Conservation (phyloP, 1,140 invertebrate genomes). For the Coenobita brevimanus region DNA sequence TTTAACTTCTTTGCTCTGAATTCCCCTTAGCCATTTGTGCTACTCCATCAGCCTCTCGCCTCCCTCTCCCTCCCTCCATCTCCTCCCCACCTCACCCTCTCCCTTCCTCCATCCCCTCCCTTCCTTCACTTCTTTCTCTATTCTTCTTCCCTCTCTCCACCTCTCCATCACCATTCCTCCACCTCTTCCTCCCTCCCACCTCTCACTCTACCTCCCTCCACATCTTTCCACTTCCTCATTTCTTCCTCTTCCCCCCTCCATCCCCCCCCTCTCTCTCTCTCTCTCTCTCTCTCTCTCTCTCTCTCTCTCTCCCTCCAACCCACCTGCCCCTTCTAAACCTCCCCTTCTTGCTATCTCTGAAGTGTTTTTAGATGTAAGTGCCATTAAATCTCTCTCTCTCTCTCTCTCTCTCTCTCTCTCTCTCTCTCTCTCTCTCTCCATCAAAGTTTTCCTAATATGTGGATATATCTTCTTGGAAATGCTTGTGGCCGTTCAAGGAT, state of each 20-base stretch:
- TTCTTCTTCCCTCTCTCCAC: background rate
- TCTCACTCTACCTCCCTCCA: too few relatives aligned
- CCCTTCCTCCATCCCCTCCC: background rate
- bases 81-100: too few relatives aligned
- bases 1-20: too few relatives aligned
- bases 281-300: conserved; percentile 1
- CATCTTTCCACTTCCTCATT: too few relatives aligned
- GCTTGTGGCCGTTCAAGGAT: too few relatives aligned
- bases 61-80: too few relatives aligned
- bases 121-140: background rate
- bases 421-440: background rate
- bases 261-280: background rate
- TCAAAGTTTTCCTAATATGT: background rate
- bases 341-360: background rate
- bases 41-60: too few relatives aligned
- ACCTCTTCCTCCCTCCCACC: too few relatives aligned
- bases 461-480: background rate
- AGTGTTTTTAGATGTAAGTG: background rate
- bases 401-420: conserved; percentile 15
- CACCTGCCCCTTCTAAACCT: background rate
- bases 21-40: too few relatives aligned
- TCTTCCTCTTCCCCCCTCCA: background rate
- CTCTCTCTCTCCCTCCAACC: background rate
- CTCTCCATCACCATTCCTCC: too few relatives aligned
- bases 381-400: background rate